Conservation (phyloP, 2,888 invertebrate species). For the Macrophya annulata region DNA sequence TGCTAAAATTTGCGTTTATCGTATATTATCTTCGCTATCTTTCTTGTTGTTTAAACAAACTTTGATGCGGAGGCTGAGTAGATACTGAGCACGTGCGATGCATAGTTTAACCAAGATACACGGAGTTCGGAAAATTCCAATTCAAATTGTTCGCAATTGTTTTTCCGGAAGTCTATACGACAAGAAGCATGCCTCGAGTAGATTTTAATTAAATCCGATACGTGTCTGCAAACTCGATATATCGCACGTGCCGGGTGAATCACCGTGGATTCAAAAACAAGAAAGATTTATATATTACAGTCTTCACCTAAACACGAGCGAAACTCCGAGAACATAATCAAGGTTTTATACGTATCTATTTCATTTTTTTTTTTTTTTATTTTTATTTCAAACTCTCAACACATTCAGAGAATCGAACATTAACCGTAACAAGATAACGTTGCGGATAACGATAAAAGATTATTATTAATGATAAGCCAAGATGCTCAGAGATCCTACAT, state of each 20-base stretch:
- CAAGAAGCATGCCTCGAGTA: not conserved
- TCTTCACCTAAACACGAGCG: not conserved
- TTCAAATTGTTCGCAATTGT: slow-evolving; percentile 30
- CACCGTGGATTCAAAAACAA: slow-evolving; percentile 48
- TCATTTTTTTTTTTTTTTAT: no score
- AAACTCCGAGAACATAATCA: not conserved
- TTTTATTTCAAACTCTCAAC: not conserved
- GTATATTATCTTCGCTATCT: slow-evolving; percentile 41
- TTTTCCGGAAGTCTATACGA: slow-evolving; percentile 40
- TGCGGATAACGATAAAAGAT: not conserved
- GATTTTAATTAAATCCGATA: slow-evolving; percentile 10
- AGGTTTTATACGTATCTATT: not conserved
- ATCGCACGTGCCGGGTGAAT: slow-evolving; percentile 50
- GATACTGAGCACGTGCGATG: not conserved
- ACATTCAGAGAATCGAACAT: no score
- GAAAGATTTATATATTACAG: not conserved
- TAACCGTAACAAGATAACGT: not conserved
- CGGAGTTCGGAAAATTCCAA: slow-evolving; percentile 43
- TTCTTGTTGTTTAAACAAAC: slow-evolving; percentile 37
- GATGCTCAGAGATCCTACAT: not conserved
- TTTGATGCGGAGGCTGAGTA: not conserved
- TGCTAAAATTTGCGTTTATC: slow-evolving; percentile 36
- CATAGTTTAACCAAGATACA: slow-evolving; percentile 2
- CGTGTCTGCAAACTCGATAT: not conserved
- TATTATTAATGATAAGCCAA: not conserved